Conservation (phyloP, 2,888 invertebrate species). For the Rhagium mordax region DNA sequence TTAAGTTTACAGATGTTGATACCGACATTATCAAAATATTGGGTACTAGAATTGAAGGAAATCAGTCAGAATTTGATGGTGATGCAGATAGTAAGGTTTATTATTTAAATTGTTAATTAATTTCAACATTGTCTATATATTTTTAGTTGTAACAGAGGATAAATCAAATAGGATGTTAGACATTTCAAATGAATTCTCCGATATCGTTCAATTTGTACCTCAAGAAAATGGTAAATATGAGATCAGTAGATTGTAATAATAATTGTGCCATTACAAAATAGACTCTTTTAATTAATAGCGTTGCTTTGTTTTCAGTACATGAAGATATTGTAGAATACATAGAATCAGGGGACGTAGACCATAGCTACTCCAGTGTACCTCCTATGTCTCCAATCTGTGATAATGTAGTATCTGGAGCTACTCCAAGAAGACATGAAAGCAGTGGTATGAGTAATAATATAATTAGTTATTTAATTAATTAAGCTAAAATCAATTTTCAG, state of each 20-base stretch:
- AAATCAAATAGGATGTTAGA: neutral
- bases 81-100: neutral
- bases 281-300: neutral
- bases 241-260: neutral
- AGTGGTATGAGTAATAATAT: neutral
- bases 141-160: neutral
- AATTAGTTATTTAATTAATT: too few species aligned
- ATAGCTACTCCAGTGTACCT: neutral
- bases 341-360: neutral
- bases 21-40: neutral
- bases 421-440: neutral
- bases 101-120: neutral
- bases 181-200: neutral
- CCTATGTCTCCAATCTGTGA: neutral
- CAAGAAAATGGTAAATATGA: neutral
- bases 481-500: neutral
- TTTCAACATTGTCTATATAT: neutral
- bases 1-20: neutral
- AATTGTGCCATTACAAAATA: neutral
- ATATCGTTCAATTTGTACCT: neutral
- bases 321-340: neutral
- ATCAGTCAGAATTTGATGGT: neutral
- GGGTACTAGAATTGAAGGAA: neutral
- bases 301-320: neutral
- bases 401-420: neutral